These are phyloP conservation scores for Tetramorium bicarinatum DNA, from an alignment of 2,888 invertebrate genomes.

Conservation along the genomic window DNA sequence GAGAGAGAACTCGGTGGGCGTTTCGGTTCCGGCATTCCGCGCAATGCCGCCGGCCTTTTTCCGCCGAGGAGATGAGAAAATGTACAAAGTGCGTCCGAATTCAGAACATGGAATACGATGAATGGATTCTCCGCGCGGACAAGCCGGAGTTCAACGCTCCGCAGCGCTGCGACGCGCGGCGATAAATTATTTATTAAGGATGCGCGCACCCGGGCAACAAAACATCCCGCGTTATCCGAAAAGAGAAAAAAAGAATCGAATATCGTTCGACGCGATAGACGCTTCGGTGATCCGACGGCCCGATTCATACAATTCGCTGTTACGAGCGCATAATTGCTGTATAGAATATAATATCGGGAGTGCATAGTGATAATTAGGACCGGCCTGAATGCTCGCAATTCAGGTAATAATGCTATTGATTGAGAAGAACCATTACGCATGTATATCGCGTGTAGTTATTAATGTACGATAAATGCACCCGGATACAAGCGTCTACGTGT, in stretches of 20 bases:
- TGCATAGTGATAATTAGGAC: conserved; percentile 44
- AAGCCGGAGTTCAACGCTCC: conserved; percentile 57
- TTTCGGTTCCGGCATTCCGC: conserved; percentile 76
- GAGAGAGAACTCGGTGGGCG: conserved; percentile 74
- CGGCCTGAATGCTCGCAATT: conserved; percentile 45
- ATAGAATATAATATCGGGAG: conserved; percentile 46
- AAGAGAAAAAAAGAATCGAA: not conserved
- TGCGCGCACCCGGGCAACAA: not conserved
- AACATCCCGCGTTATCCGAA: not conserved
- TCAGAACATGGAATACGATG: conserved; percentile 63
- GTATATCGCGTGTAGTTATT: conserved; percentile 56
- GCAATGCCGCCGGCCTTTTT: conserved; percentile 76
- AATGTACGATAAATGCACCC: conserved; percentile 51
- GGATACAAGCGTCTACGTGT: conserved; percentile 45
- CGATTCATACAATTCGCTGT: conserved; percentile 33
- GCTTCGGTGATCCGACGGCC: not conserved
- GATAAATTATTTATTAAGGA: conserved; percentile 35
- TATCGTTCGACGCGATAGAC: not conserved
- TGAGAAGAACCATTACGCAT: conserved; percentile 57
- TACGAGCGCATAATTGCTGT: conserved; percentile 41
- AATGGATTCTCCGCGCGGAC: conserved; percentile 60
- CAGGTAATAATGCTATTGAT: conserved; percentile 55
- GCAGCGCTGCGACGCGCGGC: not conserved
- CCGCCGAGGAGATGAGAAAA: conserved; percentile 72
- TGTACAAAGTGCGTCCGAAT: conserved; percentile 74